A percentile compares a stretch with the other conserved stretches of the same genome.
Evolutionary conservation across 2,888 invertebrate genomes (phyloP).

Genomic region (Sinelater perroti): DNA sequence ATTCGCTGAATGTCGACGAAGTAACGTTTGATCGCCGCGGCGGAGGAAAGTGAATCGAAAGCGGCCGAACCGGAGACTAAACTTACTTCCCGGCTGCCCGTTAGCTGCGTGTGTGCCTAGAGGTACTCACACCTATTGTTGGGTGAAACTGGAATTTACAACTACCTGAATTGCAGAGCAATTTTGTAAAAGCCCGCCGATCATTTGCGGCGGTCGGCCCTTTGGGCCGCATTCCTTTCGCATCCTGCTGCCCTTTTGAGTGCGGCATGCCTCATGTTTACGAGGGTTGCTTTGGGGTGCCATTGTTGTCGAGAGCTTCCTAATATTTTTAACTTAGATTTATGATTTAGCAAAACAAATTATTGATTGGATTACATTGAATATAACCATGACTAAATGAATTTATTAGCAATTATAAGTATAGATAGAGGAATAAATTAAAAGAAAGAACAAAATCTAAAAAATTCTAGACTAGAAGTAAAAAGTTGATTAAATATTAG

Average conservation of each 20-base stretch:
- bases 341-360: too few species aligned
- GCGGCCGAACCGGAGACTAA: constrained; percentile 24
- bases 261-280: too few species aligned
- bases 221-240: constrained; percentile 20
- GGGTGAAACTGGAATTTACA: constrained; percentile 25
- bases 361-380: too few species aligned
- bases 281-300: too few species aligned
- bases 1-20: constrained; percentile 28
- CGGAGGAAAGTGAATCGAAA: constrained; percentile 49
- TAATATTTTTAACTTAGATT: too few species aligned
- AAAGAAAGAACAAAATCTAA: too few species aligned
- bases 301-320: too few species aligned
- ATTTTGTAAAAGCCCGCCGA: constrained; percentile 48
- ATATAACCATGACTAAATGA: too few species aligned
- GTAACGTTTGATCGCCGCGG: constrained; percentile 40
- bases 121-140: constrained; percentile 27
- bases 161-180: constrained; percentile 44
- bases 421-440: too few species aligned
- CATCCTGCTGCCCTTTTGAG: constrained; percentile 4
- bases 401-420: too few species aligned
- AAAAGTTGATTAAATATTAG: too few species aligned
- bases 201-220: constrained; percentile 9
- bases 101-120: constrained; percentile 26
- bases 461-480: too few species aligned
- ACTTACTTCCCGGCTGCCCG: constrained; percentile 34